Base-by-base conservation (phyloP, 1,140 invertebrate species). In the Macrobrachium rosenbergii region DNA sequence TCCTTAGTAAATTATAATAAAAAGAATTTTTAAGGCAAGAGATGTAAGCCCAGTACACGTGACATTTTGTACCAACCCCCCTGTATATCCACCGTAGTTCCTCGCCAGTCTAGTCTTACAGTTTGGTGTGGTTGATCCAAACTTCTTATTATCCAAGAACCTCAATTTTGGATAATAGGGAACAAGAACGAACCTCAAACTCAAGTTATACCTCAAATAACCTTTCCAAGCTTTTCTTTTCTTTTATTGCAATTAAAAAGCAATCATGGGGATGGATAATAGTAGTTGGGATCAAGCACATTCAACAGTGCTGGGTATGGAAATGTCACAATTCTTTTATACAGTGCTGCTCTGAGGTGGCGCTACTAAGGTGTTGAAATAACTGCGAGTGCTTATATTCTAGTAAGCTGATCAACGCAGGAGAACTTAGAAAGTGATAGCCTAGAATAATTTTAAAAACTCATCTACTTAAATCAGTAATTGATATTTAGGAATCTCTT, bases 51-150 rank as follows among this genome's bases (percentile, higher is more conserved):
- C 69, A 83, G 45, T 73, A 73, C n/a, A 69, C 75, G 82, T 83
- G 82, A 83, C 82, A 83, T 75, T 75, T 69, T 75, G 82, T 72
- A 72, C 82, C 78, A 37, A 64, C 28, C 62, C 73, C 73, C 73
- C 76, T 64, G 73, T 83, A 76, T 73, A 83, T 75, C 64, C 78
- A 87, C 63, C 67, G 63, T 80, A 87, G 84, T 87, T 87, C 84
- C 84, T 87, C 84, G 63, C 69, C 84, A 87, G 58, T 87, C 84
- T 87, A 87, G 84, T 87, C 84, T 81, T 72, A n/a, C 84, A 72
- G 84, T 87, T 78, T 62, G 45, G 17, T 64, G 78, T 81, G 78
- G 84, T 83, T 76, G 37, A 63, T 62, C 58, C 58, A 37, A 37
- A 37, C 28, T 37, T 37, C 28, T 1, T 37, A 37, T 37, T 37